Conservation (phyloP, 1,140 invertebrate genomes). For the Tetragonula clypearis region DNA sequence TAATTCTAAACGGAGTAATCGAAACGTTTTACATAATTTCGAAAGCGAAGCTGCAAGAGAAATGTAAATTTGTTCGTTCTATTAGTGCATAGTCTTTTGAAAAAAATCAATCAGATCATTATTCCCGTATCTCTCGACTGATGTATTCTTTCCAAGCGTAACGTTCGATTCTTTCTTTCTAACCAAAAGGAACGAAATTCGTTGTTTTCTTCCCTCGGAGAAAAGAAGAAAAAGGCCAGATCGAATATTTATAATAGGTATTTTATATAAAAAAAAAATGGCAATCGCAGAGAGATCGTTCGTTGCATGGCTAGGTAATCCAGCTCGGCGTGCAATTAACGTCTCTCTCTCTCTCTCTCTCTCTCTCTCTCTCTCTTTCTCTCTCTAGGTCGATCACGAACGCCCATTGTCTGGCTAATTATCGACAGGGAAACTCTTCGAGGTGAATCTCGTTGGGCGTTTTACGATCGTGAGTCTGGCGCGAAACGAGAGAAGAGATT, state of each 20-base stretch:
- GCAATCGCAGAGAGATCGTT: neutral
- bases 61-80: no score
- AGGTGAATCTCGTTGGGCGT: conserved; percentile 16
- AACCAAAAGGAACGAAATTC: neutral
- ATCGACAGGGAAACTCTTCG: neutral
- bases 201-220: neutral
- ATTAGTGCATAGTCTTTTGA: no score
- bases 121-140: neutral
- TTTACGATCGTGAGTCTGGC: neutral
- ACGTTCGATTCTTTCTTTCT: neutral
- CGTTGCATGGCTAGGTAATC: neutral
- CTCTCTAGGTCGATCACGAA: neutral
- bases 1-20: no score
- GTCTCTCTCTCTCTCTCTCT: neutral
- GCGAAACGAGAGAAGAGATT: neutral
- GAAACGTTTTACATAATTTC: neutral
- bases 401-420: conserved; percentile 21
- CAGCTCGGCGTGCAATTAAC: conserved; percentile 10
- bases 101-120: neutral
- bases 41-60: neutral
- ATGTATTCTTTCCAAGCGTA: neutral
- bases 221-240: neutral
- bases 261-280: neutral
- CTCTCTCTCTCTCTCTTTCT: neutral
- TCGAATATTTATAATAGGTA: neutral